phyloP scores from a whole-genome alignment of 2,797 vertebrate genomes.

The Hirundo rustica region DNA sequence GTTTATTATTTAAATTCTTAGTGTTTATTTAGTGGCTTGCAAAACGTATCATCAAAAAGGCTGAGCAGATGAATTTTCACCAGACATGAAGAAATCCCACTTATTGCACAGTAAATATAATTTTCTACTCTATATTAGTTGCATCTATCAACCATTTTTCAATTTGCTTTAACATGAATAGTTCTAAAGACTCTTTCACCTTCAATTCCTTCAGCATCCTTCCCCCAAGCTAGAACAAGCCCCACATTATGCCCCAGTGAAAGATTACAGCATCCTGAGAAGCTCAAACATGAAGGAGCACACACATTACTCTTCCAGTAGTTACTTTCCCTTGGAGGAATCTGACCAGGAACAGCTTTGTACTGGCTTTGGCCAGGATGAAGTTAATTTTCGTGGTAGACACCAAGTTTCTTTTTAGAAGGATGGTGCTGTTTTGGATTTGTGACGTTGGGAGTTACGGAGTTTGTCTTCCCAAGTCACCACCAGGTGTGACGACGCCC shows the following conservation, averaged over 20 bases:
- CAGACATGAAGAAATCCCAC: conserved; percentile 8
- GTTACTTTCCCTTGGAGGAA: not conserved
- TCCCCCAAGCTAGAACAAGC: conserved; percentile 2
- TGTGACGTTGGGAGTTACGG: not conserved
- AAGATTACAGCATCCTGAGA: not conserved
- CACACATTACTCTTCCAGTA: not conserved
- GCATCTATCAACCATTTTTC: not conserved
- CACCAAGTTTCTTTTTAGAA: not conserved
- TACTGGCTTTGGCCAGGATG: not conserved
- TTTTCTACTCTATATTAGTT: not conserved
- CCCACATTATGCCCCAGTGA: not conserved
- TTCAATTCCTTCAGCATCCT: not conserved
- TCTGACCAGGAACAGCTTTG: not conserved
- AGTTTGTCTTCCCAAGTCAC: not conserved
- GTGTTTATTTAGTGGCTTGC: conserved; percentile 50
- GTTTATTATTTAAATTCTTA: not conserved
- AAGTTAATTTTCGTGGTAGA: not conserved
- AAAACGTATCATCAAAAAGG: conserved; percentile 38
- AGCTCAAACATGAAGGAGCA: not conserved
- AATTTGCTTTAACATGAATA: not conserved
- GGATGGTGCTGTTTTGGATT: not conserved
- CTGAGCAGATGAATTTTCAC: conserved; percentile 9
- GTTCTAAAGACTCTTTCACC: not conserved
- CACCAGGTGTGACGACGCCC: not conserved
- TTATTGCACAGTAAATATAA: not conserved